Evolutionary conservation across 2,888 invertebrate genomes (phyloP).

Genomic region (Metellina segmentata): DNA sequence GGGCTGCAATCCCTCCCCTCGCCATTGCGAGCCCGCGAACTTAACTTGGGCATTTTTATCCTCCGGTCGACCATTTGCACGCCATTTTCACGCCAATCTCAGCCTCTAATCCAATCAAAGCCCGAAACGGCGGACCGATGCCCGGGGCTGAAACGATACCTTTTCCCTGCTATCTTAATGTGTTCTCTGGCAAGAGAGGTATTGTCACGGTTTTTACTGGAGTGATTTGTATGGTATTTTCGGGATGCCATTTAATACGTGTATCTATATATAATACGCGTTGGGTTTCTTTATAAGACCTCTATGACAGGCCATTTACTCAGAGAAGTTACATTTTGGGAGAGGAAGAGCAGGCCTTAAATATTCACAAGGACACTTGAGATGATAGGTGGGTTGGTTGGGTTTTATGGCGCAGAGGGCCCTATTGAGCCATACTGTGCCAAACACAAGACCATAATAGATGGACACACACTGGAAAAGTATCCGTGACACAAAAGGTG

Average conservation of each 20-base stretch:
- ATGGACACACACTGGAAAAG: too few relatives aligned
- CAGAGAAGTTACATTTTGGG: slow-evolving; percentile 11
- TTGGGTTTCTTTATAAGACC: slow-evolving; percentile 41
- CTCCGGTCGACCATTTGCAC: slow-evolving; percentile 76
- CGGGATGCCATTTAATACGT: slow-evolving; percentile 31
- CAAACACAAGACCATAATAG: too few relatives aligned
- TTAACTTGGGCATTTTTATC: slow-evolving; percentile 64
- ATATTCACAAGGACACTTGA: slow-evolving; percentile 4
- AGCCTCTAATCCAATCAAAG: slow-evolving; percentile 75
- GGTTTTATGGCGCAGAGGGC: too few relatives aligned
- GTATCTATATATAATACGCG: slow-evolving; percentile 41
- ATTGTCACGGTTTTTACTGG: slow-evolving; percentile 67
- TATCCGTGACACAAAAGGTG: too few relatives aligned
- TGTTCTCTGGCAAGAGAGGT: slow-evolving; percentile 40
- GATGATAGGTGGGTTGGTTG: too few relatives aligned
- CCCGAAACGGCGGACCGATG: slow-evolving; percentile 26
- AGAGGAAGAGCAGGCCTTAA: not conserved
- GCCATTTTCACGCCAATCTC: slow-evolving; percentile 76
- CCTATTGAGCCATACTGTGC: too few relatives aligned
- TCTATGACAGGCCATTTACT: slow-evolving; percentile 66
- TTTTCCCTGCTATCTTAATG: slow-evolving; percentile 64
- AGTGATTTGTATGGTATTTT: slow-evolving; percentile 43
- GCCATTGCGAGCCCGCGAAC: not conserved
- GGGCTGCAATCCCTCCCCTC: not conserved
- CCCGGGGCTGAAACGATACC: slow-evolving; percentile 61